Base-by-base conservation (phyloP, 2,113 vertebrate species). In the Ochotona princeps region DNA sequence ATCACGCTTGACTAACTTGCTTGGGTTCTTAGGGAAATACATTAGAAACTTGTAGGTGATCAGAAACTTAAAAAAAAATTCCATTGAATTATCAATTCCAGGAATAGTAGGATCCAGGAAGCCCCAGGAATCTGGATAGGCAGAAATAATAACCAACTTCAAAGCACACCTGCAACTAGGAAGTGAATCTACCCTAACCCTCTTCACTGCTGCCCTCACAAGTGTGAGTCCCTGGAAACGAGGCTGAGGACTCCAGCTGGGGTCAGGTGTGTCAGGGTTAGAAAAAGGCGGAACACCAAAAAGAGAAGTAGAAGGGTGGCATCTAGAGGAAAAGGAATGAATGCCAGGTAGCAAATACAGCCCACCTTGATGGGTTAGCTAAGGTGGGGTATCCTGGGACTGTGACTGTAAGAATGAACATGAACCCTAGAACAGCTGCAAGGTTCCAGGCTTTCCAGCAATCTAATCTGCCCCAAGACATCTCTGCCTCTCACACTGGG, bases 91-190 rank as follows among this genome's bases (percentile, higher is more conserved):
- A 11, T 25, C 78, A 73, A 47, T 66, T 76, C 88, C 32, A 78
- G 57, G 90, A 87, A 82, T 65, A 67, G 8, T 13, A 60, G 66
- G 61, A 20, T 67, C 44, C 54, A 67, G 83, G 70, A 5, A 75
- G n/a, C 35, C 44, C 70, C 78, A 65, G 47, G 32, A 69, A 38
- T 72, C 18, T 69, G 23, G 2, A 3, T 30, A 49, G 23, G 35
- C 54, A 38, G 32, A 85, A 78, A 28, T 30, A 30, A 23, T 7
- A 44, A 15, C 17, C 32, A 7, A 6, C 18, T 6, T 65, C 30
- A 0, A 4, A 6, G 66, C 17, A 13, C 2, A n/a, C n/a, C n/a
- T 2, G 1, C 9, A 4, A 8, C 2, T 15, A 21, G 44, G 75
- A 51, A 80, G 28, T 32, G 72, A 63, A 28, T 49, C 83, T 69